Base-by-base conservation (phyloP, 53 echinoderm and acorn worm species). In the Paracentrotus lividus region DNA sequence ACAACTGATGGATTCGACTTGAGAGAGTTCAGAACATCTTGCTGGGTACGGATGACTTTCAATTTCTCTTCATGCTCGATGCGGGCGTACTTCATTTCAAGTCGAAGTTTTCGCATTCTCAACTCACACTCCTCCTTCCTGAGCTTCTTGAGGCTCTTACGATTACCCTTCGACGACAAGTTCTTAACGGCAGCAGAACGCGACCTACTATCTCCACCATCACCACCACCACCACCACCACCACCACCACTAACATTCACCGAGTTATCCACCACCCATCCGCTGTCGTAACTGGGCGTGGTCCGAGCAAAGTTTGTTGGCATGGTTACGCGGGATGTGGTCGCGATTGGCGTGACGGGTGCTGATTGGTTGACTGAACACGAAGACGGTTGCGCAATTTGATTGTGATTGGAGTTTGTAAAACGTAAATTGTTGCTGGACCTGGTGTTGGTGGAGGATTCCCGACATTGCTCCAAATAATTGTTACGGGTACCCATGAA, bases 21-120 rank as follows among this genome's bases (percentile, higher is more conserved):
- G 10, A 90, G 67, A 38, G 90, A 65, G 26, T 90, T 43, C 1
- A 90, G 67, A 23, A 90, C 24, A n/a, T 90, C 90, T 49, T 26
- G 90, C 8, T 90, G 90, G 10, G 34, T 8, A 5, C 59, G 54
- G 5, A 90, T 44, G 42, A 90, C 64, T 23, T 44, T 61, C 43
- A 90, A 38, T 44, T 47, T 9, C 90, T 90, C 90, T 26, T 90
- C 90, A 45, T 90, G 90, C 47, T 90, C 90, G 43, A 64, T 49
- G 26, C 90, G 90, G 44, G 64, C 90, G 47, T 65, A 44, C 21
- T 90, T 90, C 90, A 90, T 66, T 13, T 90, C 90, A 15, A 90
- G 43, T 32, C 90, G 42, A 24, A 90, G 47, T 66, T 90, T 90
- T 31, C 67, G 24, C 21, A 90, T 90, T 18, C 49, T 44, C 90